A percentile compares a stretch with the other conserved stretches of the same genome.
phyloP scores from a whole-genome alignment of 2,888 invertebrate species.

The Lepidocyrtoides sp. region DNA sequence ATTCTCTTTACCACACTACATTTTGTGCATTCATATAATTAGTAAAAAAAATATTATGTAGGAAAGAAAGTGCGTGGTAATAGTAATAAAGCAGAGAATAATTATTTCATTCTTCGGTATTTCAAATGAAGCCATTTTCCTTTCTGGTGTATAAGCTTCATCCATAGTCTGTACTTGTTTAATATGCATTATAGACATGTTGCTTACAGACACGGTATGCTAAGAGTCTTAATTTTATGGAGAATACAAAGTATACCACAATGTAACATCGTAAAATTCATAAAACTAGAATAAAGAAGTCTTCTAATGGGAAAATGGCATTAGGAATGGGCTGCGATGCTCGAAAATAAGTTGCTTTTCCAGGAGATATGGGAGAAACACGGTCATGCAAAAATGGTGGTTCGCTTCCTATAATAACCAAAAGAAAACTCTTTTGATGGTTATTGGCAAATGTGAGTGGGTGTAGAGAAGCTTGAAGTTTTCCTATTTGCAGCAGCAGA shows the following conservation, averaged over 20 bases:
- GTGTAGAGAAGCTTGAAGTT: too few species aligned
- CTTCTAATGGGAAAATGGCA: slow-evolving; percentile 54
- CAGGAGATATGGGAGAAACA: not conserved
- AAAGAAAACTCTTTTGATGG: slow-evolving; percentile 32
- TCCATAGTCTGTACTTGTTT: too few species aligned
- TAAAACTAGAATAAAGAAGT: slow-evolving; percentile 43
- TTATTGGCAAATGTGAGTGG: not conserved
- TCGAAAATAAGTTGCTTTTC: slow-evolving; percentile 25
- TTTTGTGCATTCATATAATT: too few species aligned
- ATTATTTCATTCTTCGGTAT: too few species aligned
- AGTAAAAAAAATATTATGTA: too few species aligned
- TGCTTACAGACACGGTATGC: not conserved
- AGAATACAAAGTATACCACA: not conserved
- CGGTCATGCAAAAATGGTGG: not conserved
- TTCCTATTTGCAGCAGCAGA: too few species aligned
- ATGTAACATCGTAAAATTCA: slow-evolving; percentile 45
- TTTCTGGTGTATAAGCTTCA: too few species aligned
- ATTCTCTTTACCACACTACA: too few species aligned
- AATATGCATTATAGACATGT: not conserved
- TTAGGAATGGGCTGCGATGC: slow-evolving; percentile 51
- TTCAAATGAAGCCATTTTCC: too few species aligned
- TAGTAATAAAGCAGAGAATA: too few species aligned
- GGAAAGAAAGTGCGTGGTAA: too few species aligned
- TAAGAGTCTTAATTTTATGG: not conserved
- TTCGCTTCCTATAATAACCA: not conserved